Base-by-base conservation (phyloP, 2,797 vertebrate genomes). In the Thamnophis elegans region DNA sequence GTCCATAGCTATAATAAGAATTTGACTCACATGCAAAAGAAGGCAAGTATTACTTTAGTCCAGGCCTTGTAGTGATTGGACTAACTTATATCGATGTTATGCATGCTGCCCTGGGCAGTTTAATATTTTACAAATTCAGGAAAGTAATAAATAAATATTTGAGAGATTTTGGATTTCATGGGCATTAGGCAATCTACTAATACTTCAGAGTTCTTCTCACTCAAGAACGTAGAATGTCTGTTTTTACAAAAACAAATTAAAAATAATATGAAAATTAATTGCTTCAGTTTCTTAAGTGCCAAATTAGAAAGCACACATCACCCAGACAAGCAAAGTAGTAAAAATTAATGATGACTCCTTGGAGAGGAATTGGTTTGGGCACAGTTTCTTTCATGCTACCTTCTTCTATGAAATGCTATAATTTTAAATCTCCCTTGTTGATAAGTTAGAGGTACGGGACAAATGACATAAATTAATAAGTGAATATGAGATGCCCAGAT, bases 341-440 rank as follows among this genome's bases (percentile, higher is more conserved):
- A 55, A 90, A 90, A 92, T 92, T 95, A 93, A 91, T 92, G 36
- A 92, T 90, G 73, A 18, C 25, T 93, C 85, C 91, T 92, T n/a
- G 5, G 94, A 94, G 62, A 91, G 16, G 95, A 91, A 62, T 68
- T 93, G 90, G 47, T 93, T 94, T 6, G 25, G 94, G 85, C 20
- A 82, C n/a, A 59, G 92, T 93, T 94, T 93, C 58, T 28, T 93
- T 87, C 28, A 59, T 91, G 22, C 53, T 93, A 0, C 0, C 85
- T 82, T 36, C 10, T 55, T 86, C 56, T 94, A 73, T 88, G 16
- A 93, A 92, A 93, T 89, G 9, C 25, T 73, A n/a, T 78, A 92
- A 59, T 59, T 94, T 56, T 32, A 36, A 82, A 55, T 92, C 47
- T 56, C 59, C 32, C 92, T 92, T 92, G 92, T 36, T 90, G 90